Evolutionary conservation across 1,140 invertebrate species (phyloP).

Genomic region (Zelostemma sp.): DNA sequence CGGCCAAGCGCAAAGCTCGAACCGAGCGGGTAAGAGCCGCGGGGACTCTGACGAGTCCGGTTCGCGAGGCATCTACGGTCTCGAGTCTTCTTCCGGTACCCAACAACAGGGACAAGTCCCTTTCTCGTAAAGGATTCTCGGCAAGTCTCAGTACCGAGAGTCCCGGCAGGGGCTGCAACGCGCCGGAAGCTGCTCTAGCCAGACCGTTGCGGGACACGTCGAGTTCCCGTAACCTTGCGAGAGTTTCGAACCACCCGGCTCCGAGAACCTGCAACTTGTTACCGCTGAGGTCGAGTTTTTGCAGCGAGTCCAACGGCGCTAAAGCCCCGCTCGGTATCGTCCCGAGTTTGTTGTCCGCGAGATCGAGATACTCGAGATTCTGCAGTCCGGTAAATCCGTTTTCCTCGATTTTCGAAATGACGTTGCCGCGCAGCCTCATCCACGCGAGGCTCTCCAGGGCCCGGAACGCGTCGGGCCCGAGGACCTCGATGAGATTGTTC

Average conservation of each 20-base stretch:
- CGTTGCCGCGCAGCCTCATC: constrained; percentile 72
- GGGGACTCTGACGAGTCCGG: constrained; percentile 83
- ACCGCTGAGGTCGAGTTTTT: constrained; percentile 79
- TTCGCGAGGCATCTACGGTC: constrained; percentile 85
- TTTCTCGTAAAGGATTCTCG: constrained; percentile 77
- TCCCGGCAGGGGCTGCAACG: constrained; percentile 80
- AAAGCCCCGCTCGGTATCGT: constrained; percentile 73
- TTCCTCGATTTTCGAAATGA: constrained; percentile 70
- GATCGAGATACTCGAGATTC: constrained; percentile 71
- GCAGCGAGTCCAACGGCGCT: constrained; percentile 73
- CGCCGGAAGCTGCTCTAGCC: constrained; percentile 76
- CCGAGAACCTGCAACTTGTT: constrained; percentile 76
- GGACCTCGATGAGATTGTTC: constrained; percentile 59
- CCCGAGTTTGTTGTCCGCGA: constrained; percentile 76
- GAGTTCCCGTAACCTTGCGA: constrained; percentile 79
- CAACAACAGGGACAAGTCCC: constrained; percentile 74
- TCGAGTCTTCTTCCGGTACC: constrained; percentile 80
- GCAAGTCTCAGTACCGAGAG: constrained; percentile 82
- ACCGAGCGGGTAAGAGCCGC: constrained; percentile 87
- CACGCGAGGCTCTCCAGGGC: constrained; percentile 63
- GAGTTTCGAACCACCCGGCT: constrained; percentile 74
- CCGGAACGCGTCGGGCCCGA: constrained; percentile 51
- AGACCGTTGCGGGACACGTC: constrained; percentile 86
- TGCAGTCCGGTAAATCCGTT: constrained; percentile 67
- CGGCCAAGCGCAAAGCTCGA: constrained; percentile 80